Conservation (phyloP, 92 coral and sea anemone genomes). For the Meandrina meandrites region DNA sequence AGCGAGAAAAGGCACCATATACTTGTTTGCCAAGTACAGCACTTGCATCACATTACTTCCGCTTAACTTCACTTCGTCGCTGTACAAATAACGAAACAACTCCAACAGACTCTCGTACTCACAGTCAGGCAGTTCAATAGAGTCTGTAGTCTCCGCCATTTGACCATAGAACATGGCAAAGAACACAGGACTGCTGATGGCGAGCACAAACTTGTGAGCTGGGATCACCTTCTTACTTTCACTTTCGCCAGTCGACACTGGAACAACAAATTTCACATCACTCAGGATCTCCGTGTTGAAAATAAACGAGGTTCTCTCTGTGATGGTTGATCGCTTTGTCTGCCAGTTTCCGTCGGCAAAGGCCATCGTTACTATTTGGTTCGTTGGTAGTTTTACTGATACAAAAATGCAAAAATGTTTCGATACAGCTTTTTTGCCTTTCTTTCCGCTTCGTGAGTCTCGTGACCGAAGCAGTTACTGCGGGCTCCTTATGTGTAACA, state of each 20-base stretch:
- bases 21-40: constrained; percentile 1
- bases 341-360: neutral
- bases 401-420: neutral
- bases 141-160: constrained; percentile 60
- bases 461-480: neutral
- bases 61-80: no score
- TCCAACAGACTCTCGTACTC: constrained; percentile 69
- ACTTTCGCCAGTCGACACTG: neutral
- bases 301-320: neutral
- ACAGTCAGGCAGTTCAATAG: constrained; percentile 70
- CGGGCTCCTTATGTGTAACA: neutral
- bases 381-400: neutral
- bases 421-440: neutral
- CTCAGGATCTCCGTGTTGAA: neutral
- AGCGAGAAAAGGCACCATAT: no score
- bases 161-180: constrained; percentile 69
- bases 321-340: neutral
- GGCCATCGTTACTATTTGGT: neutral
- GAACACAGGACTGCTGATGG: no score
- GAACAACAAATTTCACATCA: constrained; percentile 11
- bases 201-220: no score
- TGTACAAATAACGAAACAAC: constrained; percentile 59
- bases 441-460: neutral
- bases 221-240: neutral
- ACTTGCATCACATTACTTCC: no score